Evolutionary conservation across 2,113 vertebrate species (phyloP), one percentile per base, ranked within the genome.

Genomic region (Marmota monax): DNA sequence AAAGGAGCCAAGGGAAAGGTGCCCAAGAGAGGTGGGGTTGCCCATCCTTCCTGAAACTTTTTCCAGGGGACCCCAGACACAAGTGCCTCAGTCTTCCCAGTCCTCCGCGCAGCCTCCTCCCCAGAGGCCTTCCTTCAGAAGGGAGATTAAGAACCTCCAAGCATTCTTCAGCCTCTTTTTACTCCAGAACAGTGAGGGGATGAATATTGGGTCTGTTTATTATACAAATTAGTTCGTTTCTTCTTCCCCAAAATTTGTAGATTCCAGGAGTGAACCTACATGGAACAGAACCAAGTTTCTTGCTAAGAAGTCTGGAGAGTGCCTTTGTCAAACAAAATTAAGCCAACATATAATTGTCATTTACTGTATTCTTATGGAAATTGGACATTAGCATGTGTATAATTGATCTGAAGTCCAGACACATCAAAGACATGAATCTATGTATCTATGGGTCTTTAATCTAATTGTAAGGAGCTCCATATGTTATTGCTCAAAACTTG

Each of bases 301-400:
- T 88, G 82, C 95, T 84, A 94, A 88, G 67, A 84, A 58, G 32
- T 90, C 90, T 93, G 89, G 95, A 96, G 95, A 96, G 94, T 70
- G 84, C 77, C 96, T 97, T 97, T 97, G 93, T 98, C 80, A 94
- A 95, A 96, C 92, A 98, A 95, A 97, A 97, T 95, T 97, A 98
- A 97, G 90, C 92, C 93, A 97, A 97, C 96, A 95, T 96, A 95
- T 96, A 98, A 98, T 96, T 97, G 96, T 96, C 97, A 97, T 97
- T 97, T 93, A 69, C 89, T 97, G 96, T 96, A 97, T 97, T 97
- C 90, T 97, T 97, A 97, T 96, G 97, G 95, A 97, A 97, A 98
- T 97, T 93, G 95, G 94, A 90, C 95, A 96, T 96, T 94, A 96
- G 93, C 97, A 97, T 97, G 93, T 97, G 93, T 90, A 84, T 95